Percentiles rank a stretch among this genome's conserved stretches.
Evolutionary conservation across 2,113 vertebrate species (phyloP).

Genomic region (Ceyx margarethae): DNA sequence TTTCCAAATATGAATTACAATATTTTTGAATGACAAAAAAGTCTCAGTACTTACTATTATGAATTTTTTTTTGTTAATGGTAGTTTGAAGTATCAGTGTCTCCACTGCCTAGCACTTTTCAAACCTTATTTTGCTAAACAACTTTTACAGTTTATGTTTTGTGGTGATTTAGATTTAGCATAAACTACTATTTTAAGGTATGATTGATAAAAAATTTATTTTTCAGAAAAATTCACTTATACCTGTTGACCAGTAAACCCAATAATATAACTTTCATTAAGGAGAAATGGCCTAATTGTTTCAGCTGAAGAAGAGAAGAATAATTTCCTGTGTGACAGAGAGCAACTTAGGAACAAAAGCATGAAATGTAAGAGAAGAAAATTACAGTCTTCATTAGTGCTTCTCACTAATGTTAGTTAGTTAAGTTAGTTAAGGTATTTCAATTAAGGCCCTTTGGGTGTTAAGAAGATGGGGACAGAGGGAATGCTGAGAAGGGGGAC

Average conservation of each 20-base stretch:
- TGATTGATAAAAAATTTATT: background rate
- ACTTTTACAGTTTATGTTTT: background rate
- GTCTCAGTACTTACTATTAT: background rate
- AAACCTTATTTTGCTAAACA: background rate
- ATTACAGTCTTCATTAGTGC: background rate
- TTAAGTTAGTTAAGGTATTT: too few species aligned
- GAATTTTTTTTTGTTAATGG: background rate
- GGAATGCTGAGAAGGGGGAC: background rate
- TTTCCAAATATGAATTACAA: constrained; percentile 32
- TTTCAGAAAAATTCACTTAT: background rate
- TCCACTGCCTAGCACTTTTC: background rate
- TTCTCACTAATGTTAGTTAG: background rate
- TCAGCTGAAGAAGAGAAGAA: background rate
- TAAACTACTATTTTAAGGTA: background rate
- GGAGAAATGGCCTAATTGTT: background rate
- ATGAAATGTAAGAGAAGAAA: background rate
- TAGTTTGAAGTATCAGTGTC: constrained; percentile 6
- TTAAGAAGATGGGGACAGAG: background rate
- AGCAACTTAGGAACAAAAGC: background rate
- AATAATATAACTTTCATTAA: background rate
- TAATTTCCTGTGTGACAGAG: background rate
- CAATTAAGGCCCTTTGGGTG: background rate
- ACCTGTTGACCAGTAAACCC: background rate
- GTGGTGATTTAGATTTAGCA: background rate
- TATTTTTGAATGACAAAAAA: constrained; percentile 45